Base-by-base conservation (phyloP, 2,797 vertebrate species). In the Bradypus variegatus region DNA sequence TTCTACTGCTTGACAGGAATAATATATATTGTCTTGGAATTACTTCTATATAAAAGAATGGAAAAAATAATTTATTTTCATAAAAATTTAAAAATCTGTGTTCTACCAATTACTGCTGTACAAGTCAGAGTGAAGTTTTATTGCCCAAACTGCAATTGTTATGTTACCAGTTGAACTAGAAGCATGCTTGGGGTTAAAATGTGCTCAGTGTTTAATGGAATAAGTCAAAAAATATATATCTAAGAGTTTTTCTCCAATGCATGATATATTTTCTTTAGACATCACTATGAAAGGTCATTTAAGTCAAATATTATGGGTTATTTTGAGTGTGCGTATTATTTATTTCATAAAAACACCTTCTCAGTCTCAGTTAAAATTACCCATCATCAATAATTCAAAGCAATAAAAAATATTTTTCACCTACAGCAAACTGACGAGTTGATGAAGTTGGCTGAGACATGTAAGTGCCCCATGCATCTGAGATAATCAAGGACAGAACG, bases 391-490 rank as follows among this genome's bases (percentile, higher is more conserved):
- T 45, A 85, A 45, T 23, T 62, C 94, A 70, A 70, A 48, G 12
- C 7, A 19, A 38, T 33, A 15, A 19, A 33, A 45, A 67, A 84
- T 45, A 33, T 48, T 93, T 80, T 62, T 78, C 31, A 70, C 33
- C 10, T 33, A 16, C 38, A n/a, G 84, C 41, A 15, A 19, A 7
- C 14, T 21, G 62, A 9, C 38, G 0, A 23, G 62, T 31, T 5
- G 53, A 29, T 0, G 15, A 33, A 3, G 6, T 10, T 2, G 19
- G 2, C 0, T 16, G 3, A 13, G 38, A 25, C 2, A 14, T 0
- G 9, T 1, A 8, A 12, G 67, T 5, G 31, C 21, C 33, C 36
- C 6, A 0, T 55, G 12, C 3, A 1, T n/a, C 3, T 0, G 0
- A 2, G 18, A 36, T 6, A 31, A 27, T 6, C 45, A 50, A 25